phyloP scores from a whole-genome alignment of 2,113 vertebrate genomes.

The Barbus barbus region DNA sequence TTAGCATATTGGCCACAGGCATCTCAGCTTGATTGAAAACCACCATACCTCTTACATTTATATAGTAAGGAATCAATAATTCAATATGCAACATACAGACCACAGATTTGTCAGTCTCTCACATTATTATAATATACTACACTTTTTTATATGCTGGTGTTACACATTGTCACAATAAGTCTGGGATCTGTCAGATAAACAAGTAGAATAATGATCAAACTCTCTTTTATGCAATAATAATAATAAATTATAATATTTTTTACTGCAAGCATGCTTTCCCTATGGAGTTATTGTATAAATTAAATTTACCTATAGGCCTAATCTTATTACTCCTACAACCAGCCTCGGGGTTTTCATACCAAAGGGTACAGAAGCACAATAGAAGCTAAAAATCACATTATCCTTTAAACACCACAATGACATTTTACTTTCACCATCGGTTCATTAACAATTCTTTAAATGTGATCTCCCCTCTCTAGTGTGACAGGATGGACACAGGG shows the following conservation, averaged over 20 bases:
- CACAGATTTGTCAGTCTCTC: slow-evolving; percentile 62
- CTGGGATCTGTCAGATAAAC: not conserved
- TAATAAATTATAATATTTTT: no score
- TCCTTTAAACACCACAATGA: not conserved
- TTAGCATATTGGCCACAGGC: not conserved
- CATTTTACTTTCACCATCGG: not conserved
- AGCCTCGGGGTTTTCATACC: not conserved
- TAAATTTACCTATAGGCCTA: not conserved
- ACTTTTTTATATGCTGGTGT: not conserved
- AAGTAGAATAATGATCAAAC: not conserved
- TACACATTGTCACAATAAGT: not conserved
- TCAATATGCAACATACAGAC: slow-evolving; percentile 55
- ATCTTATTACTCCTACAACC: not conserved
- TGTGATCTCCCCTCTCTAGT: slow-evolving; percentile 12
- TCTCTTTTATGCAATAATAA: not conserved
- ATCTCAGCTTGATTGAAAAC: slow-evolving; percentile 58
- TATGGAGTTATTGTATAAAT: no score
- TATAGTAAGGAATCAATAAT: slow-evolving; percentile 40
- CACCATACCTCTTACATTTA: slow-evolving; percentile 11
- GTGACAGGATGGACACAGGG: slow-evolving; percentile 4
- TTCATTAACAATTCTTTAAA: slow-evolving; percentile 30
- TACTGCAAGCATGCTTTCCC: no score
- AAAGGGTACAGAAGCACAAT: not conserved
- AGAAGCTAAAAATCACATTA: not conserved
- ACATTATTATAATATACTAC: not conserved